These are phyloP conservation scores for Sebastes aleutianus DNA, from an alignment of 2,797 vertebrate genomes.

Conservation along the genomic window DNA sequence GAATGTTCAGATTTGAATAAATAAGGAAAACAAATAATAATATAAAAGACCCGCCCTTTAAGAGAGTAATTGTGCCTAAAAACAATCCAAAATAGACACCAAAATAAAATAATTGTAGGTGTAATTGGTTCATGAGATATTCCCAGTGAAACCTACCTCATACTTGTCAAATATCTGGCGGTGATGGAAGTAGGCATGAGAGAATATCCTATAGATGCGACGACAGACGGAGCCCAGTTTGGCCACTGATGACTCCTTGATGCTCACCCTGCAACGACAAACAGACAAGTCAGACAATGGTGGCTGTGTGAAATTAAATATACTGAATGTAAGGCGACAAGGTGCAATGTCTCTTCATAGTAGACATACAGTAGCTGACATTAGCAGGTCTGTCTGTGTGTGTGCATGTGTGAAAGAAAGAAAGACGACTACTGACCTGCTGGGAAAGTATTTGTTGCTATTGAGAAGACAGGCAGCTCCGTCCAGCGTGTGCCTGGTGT, in stretches of 20 bases:
- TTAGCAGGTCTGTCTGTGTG: too few relatives aligned
- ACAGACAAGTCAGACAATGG: neutral
- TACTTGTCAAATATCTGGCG: slow-evolving; percentile 99
- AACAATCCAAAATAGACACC: neutral
- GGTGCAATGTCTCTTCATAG: neutral
- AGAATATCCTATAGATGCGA: slow-evolving; percentile 99
- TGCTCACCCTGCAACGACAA: slow-evolving; percentile 90
- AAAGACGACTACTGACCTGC: slow-evolving; percentile 85
- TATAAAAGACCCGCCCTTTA: neutral
- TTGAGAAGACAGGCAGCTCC: slow-evolving; percentile 99
- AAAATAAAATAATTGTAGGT: neutral
- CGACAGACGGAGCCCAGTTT: slow-evolving; percentile 98
- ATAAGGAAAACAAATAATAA: neutral
- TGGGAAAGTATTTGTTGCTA: slow-evolving; percentile 99
- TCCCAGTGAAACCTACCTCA: slow-evolving; percentile 85
- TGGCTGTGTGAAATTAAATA: neutral
- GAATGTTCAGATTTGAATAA: too few relatives aligned
- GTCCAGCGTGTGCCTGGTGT: slow-evolving; percentile 98
- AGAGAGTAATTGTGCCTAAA: neutral
- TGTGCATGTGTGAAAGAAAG: neutral
- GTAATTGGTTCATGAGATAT: neutral
- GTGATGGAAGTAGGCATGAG: slow-evolving; percentile 99
- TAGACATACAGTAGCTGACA: neutral
- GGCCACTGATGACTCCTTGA: slow-evolving; percentile 99
- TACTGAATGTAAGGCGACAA: neutral